Evolutionary conservation across 2,113 vertebrate species (phyloP).

Genomic region (Dicaeum eximium): DNA sequence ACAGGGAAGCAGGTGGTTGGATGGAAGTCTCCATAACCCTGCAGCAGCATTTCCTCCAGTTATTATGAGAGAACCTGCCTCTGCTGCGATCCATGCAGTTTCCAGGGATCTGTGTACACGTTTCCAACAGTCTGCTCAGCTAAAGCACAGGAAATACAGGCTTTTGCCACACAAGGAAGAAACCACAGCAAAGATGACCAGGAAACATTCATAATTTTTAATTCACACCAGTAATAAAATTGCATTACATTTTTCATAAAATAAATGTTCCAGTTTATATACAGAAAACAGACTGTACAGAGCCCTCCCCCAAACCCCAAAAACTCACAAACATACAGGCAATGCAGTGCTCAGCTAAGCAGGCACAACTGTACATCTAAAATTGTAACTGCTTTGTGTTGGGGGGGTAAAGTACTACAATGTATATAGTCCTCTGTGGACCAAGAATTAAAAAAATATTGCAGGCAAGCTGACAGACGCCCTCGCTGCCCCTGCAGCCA

Average conservation of each 20-base stretch:
- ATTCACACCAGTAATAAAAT: slow-evolving; percentile 99
- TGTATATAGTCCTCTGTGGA: slow-evolving; percentile 86
- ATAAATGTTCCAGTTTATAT: slow-evolving; percentile 99
- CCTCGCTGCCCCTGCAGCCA: slow-evolving; percentile 75
- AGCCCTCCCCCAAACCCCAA: slow-evolving; percentile 86
- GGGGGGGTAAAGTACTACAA: slow-evolving; percentile 80
- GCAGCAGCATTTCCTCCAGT: neutral
- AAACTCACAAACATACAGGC: slow-evolving; percentile 94
- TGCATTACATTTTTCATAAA: slow-evolving; percentile 99
- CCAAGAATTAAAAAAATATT: slow-evolving; percentile 90
- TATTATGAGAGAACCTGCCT: neutral
- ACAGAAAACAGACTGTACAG: slow-evolving; percentile 99
- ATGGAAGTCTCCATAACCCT: neutral
- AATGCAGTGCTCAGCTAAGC: slow-evolving; percentile 94
- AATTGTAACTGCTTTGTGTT: slow-evolving; percentile 93
- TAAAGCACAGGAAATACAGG: neutral
- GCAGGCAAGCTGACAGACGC: slow-evolving; percentile 88
- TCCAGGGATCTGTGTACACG: neutral
- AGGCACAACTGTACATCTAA: slow-evolving; percentile 93
- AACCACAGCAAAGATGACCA: slow-evolving; percentile 64
- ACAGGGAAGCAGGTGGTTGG: neutral
- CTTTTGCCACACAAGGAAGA: neutral
- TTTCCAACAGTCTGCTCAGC: neutral
- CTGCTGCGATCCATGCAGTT: neutral
- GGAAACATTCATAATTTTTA: slow-evolving; percentile 91